Percentiles rank a stretch among this genome's conserved stretches.
These are phyloP conservation scores for Flabesymbios commensalis DNA, from an alignment of 2,888 invertebrate species.

Conservation along the genomic window DNA sequence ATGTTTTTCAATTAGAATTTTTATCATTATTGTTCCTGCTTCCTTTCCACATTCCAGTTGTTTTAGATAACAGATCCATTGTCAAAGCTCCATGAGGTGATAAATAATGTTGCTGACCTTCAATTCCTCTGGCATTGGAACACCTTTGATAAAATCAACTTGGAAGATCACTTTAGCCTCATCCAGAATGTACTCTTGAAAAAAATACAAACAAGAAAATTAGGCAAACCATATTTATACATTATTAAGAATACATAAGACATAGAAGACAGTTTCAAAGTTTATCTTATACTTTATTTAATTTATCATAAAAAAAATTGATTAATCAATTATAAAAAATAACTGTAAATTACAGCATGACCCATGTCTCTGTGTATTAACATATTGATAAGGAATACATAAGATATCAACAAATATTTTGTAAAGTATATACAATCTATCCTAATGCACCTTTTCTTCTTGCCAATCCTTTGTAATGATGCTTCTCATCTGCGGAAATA, in stretches of 20 bases:
- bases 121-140: constrained; percentile 56
- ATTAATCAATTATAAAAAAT: too few relatives aligned
- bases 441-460: constrained; percentile 46
- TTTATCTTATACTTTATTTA: too few relatives aligned
- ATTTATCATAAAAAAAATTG: too few relatives aligned
- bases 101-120: constrained; percentile 35
- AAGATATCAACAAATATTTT: background rate
- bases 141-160: constrained; percentile 49
- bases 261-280: background rate
- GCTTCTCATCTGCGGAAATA: constrained; percentile 58
- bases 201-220: too few relatives aligned
- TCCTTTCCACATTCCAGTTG: too few relatives aligned
- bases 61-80: too few relatives aligned
- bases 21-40: too few relatives aligned
- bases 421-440: background rate
- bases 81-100: too few relatives aligned
- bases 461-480: constrained; percentile 55
- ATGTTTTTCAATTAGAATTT: too few relatives aligned
- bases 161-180: constrained; percentile 51
- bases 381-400: background rate
- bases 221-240: constrained; percentile 1
- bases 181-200: constrained; percentile 53
- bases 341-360: too few relatives aligned
- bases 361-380: too few relatives aligned
- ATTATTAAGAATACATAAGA: background rate